Base-by-base conservation (phyloP, 2,888 invertebrate species). In the Tetranychus truncatus region DNA sequence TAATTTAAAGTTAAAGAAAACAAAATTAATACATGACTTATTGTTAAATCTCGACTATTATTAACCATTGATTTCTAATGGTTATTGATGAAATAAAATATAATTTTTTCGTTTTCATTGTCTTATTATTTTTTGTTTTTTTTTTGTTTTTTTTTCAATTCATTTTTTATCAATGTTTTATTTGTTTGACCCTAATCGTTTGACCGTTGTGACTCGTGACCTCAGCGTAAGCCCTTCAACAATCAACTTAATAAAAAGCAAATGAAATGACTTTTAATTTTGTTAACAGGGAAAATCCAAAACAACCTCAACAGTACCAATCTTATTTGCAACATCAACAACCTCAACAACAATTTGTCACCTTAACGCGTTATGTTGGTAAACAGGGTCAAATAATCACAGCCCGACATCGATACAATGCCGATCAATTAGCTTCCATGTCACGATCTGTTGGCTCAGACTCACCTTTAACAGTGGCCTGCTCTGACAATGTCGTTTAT, bases 271-370 rank as follows among this genome's bases (percentile, higher is more conserved):
- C 4, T 34, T 34, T 34, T 3, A 34, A 34, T 34, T 34, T 34
- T 20, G 44, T 72, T 21, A 44, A 18, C 46, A 73, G 71, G 5
- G 72, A 55, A 9, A 72, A 73, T 46, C 72, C 73, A 66, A 44
- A 34, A n/a, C 71, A 71, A 21, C 20, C 24, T n/a, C 72, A 66
- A 18, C 73, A 75, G 20, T 72, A 73, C 18, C 55, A 73, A 15
- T 24, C 73, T 15, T 65, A 65, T 66, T 65, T 73, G 15, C 73
- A 73, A 24, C 72, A 72, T 21, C 72, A 72, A 45, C 71, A 18
- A 20, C 71, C 67, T 65, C 72, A 75, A 24, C 77, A 76, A 55
- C 77, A 77, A 66, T 77, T 77, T 67, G 77, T 76, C 11, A 77
- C 77, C 9, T 66, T 77, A 6, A 74, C 76, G 1, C 66, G 77